Base-by-base conservation (phyloP, 2,113 vertebrate species). In the Trinectes maculatus region DNA sequence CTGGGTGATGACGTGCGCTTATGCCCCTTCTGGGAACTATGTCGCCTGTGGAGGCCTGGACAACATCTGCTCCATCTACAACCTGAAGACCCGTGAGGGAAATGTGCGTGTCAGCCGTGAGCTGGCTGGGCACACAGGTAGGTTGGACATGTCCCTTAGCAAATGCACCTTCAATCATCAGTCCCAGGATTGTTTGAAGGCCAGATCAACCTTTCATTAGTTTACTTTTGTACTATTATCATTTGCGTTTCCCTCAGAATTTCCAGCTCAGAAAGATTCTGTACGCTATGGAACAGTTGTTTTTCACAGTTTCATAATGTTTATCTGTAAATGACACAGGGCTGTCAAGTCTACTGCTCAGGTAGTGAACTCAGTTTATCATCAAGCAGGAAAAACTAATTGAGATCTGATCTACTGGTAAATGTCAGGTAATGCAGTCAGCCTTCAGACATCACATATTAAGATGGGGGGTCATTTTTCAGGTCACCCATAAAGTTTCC, bases 31-130 rank as follows among this genome's bases (percentile, higher is more conserved):
- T 78, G 98, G 98, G 47, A 99, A 99, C 84, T 99, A 98, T 0
- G 98, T 99, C 82, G 98, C 98, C 85, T 99, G 98, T 16, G 98
- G 98, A 77, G 98, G 98, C 47, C 93, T 99, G 25, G 98, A 99
- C 86, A 99, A 99, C 93, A 98, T 99, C 86, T 99, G 98, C 86
- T 99, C 97, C 89, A 99, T 99, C 91, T 99, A 99, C 91, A 99
- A 98, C 88, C 95, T 99, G 91, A 99, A 99, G 91, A 99, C 98
- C 80, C 97, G 98, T 13, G 98, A 99, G 91, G 98, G 98, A 79
- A 99, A 99, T 39, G 98, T 99, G 33, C 96, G 96, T 8, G 98
- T 99, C 82, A 99, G 96, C 90, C 96, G 97, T 47, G 98, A 99
- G 74, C 90, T 99, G 86, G 97, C 96, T 1, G 97, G 98, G 77